Conservation (phyloP, 1,140 invertebrate genomes). For the Zaprionus ornatus region DNA sequence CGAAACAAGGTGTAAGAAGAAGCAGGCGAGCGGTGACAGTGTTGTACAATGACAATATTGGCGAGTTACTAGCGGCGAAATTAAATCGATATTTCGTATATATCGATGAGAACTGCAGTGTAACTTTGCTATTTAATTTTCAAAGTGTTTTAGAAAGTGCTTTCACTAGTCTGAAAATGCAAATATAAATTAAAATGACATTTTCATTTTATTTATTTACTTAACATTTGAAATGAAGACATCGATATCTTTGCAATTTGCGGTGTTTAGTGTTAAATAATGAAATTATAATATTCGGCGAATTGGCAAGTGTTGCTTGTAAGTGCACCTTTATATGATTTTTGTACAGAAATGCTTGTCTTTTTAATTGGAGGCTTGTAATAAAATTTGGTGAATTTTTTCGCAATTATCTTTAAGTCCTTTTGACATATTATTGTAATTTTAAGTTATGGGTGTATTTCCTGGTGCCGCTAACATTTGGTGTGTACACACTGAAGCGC, state of each 20-base stretch:
- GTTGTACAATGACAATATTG: constrained; percentile 18
- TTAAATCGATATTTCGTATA: constrained; percentile 42
- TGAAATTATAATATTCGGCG: constrained; percentile 6
- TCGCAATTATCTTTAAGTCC: background rate
- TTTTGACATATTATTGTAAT: background rate
- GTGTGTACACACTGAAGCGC: constrained; percentile 66
- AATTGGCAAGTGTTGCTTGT: constrained; percentile 43
- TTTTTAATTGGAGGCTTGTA: background rate
- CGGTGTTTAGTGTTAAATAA: constrained; percentile 26
- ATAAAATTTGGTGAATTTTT: background rate
- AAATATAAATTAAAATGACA: background rate
- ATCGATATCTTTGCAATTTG: constrained; percentile 12
- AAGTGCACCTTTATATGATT: constrained; percentile 6
- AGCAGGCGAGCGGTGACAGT: constrained; percentile 38
- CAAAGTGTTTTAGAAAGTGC: background rate
- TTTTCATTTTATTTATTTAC: background rate
- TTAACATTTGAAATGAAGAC: background rate
- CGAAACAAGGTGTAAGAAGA: constrained; percentile 62
- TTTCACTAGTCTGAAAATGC: background rate
- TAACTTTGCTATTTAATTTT: background rate
- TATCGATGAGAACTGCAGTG: constrained; percentile 16
- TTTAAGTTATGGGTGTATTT: constrained; percentile 30
- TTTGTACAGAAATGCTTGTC: background rate
- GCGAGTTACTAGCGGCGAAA: constrained; percentile 32
- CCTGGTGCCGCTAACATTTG: constrained; percentile 13